A percentile compares a stretch with the other conserved stretches of the same genome.
phyloP scores from a whole-genome alignment of 2,113 vertebrate species.

The Gadus chalcogrammus region DNA sequence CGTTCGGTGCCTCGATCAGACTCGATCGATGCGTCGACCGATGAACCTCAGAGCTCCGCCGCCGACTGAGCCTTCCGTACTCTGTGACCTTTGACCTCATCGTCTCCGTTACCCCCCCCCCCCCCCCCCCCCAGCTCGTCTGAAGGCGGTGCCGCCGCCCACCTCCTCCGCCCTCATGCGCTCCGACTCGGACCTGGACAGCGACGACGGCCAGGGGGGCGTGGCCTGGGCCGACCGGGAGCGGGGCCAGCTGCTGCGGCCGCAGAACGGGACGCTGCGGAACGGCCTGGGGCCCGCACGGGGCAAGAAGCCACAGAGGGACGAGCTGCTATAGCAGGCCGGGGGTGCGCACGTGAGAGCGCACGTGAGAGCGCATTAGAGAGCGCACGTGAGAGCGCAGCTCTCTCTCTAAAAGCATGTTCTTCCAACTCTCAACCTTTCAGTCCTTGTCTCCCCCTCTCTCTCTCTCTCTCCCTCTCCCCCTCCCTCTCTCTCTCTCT shows the following conservation, averaged over 20 bases:
- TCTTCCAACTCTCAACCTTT: slow-evolving; percentile 1
- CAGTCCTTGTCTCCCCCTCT: background rate
- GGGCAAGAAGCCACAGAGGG: slow-evolving; percentile 75
- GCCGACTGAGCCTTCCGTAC: too few relatives aligned
- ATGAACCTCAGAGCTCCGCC: too few relatives aligned
- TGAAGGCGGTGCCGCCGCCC: slow-evolving; percentile 79
- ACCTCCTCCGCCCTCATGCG: slow-evolving; percentile 92
- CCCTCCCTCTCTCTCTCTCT: slow-evolving; percentile 8
- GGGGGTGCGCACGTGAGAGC: slow-evolving; percentile 61
- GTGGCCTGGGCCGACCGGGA: slow-evolving; percentile 91
- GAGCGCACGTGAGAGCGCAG: slow-evolving; percentile 21
- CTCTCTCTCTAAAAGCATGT: slow-evolving; percentile 4
- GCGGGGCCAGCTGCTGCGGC: slow-evolving; percentile 85
- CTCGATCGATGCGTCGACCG: too few relatives aligned
- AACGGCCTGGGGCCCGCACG: slow-evolving; percentile 84
- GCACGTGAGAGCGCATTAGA: slow-evolving; percentile 17
- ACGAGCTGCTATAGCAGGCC: slow-evolving; percentile 71
- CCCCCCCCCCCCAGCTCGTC: slow-evolving; percentile 69
- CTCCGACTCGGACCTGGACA: slow-evolving; percentile 95
- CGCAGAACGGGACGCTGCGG: slow-evolving; percentile 89
- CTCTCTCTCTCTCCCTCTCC: slow-evolving; percentile 28
- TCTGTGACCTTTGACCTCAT: too few relatives aligned
- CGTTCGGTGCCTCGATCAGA: too few relatives aligned
- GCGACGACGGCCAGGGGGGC: slow-evolving; percentile 83
- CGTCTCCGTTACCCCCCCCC: too few relatives aligned